Percentiles rank a stretch among this genome's conserved stretches.
Conservation (phyloP, 2,113 vertebrate genomes). For the Ivindomyrus marchei region DNA sequence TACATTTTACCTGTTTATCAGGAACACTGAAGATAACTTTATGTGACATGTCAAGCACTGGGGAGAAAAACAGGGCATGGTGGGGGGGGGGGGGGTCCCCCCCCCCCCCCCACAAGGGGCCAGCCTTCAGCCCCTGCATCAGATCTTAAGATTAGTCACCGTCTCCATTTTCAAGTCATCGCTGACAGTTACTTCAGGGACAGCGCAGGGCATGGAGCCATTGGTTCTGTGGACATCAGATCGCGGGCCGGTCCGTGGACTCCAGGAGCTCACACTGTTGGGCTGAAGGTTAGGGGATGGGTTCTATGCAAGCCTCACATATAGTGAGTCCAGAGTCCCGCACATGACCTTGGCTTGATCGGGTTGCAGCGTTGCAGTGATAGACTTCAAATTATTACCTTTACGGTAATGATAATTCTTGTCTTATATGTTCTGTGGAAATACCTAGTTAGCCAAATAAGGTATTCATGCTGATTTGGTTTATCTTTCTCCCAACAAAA, state of each 20-base stretch:
- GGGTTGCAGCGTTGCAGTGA: background rate
- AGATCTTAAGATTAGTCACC: background rate
- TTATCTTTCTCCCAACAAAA: background rate
- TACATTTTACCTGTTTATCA: background rate
- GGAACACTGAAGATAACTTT: background rate
- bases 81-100: background rate
- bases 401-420: background rate
- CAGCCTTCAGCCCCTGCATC: background rate
- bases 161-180: background rate
- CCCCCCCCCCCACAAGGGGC: background rate
- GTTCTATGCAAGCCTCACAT: background rate
- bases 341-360: background rate
- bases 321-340: background rate
- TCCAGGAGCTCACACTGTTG: background rate
- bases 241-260: background rate
- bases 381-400: background rate
- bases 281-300: background rate
- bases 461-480: background rate
- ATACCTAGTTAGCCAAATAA: background rate
- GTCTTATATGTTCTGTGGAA: background rate
- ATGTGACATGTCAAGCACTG: background rate
- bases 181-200: background rate
- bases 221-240: background rate
- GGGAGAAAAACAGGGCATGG: background rate
- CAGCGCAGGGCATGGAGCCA: background rate